A percentile compares a stretch with the other conserved stretches of the same genome.
These are phyloP conservation scores for Bos taurus DNA, from an alignment of 2,113 vertebrate species.

Conservation along the genomic window DNA sequence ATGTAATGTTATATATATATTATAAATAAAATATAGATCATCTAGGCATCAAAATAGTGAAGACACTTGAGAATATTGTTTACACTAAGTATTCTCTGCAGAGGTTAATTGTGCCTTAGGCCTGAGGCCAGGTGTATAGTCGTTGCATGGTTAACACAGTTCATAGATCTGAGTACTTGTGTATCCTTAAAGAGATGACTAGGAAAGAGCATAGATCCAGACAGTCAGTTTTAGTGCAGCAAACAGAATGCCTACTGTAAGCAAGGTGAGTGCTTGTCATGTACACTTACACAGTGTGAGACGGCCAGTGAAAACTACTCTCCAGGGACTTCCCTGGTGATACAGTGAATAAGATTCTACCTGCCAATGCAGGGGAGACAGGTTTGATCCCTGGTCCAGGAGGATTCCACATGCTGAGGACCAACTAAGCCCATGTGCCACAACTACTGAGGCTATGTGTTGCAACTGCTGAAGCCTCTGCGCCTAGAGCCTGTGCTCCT, in stretches of 20 bases:
- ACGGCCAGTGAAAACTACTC: neutral
- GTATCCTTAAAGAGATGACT: neutral
- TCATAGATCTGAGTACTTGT: neutral
- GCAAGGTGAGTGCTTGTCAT: neutral
- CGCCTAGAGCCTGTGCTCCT: neutral
- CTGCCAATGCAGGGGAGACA: neutral
- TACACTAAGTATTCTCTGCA: neutral
- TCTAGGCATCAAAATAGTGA: neutral
- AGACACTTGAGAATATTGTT: neutral
- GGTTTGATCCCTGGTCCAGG: neutral
- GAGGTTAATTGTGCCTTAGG: neutral
- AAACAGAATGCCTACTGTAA: neutral
- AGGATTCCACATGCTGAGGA: neutral
- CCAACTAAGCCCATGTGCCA: neutral
- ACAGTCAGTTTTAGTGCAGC: neutral
- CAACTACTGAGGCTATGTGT: neutral
- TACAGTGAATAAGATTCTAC: neutral
- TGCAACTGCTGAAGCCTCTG: neutral
- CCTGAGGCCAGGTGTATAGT: neutral
- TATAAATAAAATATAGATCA: neutral
- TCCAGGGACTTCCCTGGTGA: neutral
- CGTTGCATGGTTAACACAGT: neutral
- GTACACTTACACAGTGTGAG: neutral
- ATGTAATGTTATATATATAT: neutral
- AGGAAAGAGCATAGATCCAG: neutral